Evolutionary conservation across 2,888 invertebrate species (phyloP).

Genomic region (Thera britannica): DNA sequence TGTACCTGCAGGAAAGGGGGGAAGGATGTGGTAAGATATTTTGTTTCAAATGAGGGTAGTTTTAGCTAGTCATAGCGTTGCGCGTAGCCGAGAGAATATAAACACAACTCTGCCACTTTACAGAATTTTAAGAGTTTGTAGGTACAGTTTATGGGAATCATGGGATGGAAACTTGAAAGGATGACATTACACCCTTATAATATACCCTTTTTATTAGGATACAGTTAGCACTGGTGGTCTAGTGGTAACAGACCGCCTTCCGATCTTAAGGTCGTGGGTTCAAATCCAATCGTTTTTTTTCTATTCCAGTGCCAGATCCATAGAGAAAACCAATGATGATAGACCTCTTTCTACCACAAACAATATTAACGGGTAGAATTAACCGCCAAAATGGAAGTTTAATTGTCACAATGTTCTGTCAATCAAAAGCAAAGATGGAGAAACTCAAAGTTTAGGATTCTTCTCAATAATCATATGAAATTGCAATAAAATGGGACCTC

Average conservation of each 20-base stretch:
- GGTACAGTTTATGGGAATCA: too few species aligned
- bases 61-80: neutral
- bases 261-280: too few species aligned
- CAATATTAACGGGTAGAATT: slow-evolving; percentile 10
- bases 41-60: slow-evolving; percentile 27
- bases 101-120: too few species aligned
- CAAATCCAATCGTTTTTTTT: neutral
- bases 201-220: too few species aligned
- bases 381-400: slow-evolving; percentile 7
- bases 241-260: too few species aligned
- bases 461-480: neutral
- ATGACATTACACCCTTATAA: too few species aligned
- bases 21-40: slow-evolving; percentile 36
- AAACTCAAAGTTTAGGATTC: neutral
- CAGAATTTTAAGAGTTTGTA: too few species aligned
- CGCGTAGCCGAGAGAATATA: too few species aligned
- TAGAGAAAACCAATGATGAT: slow-evolving; percentile 26
- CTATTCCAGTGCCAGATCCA: slow-evolving; percentile 56
- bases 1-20: slow-evolving; percentile 53
- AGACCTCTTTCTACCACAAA: slow-evolving; percentile 18
- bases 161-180: too few species aligned
- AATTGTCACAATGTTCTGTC: slow-evolving; percentile 9
- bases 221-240: too few species aligned
- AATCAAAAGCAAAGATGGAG: slow-evolving; percentile 16
- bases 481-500: slow-evolving; percentile 4